These are phyloP conservation scores for Lepilemur ruficaudatus DNA, from an alignment of 2,797 vertebrate genomes.

Conservation along the genomic window DNA sequence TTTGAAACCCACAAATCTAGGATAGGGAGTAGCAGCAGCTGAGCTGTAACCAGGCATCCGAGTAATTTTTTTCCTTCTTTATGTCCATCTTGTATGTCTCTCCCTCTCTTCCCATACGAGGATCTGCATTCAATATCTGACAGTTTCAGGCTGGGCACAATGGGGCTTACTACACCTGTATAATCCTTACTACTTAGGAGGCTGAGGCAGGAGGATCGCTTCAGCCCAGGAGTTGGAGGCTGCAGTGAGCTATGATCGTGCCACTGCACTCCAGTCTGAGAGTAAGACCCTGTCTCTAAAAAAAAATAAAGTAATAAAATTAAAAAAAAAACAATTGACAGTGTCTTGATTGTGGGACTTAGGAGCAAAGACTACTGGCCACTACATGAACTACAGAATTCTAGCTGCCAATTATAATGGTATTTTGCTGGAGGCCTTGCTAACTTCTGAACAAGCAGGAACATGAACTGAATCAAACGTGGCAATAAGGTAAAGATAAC, in stretches of 20 bases:
- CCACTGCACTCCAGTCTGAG: neutral
- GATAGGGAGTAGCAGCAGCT: neutral
- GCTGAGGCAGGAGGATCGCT: neutral
- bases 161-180: neutral
- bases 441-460: slow-evolving; percentile 47
- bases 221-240: neutral
- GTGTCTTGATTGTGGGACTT: neutral
- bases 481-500: slow-evolving; percentile 2
- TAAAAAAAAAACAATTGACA: too few species aligned
- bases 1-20: neutral
- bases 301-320: too few species aligned
- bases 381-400: neutral
- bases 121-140: neutral
- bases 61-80: neutral
- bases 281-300: neutral
- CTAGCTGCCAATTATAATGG: neutral
- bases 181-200: neutral
- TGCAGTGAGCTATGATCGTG: neutral
- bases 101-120: neutral
- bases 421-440: slow-evolving; percentile 20
- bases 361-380: neutral
- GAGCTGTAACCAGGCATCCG: neutral
- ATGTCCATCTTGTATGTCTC: neutral
- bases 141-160: neutral
- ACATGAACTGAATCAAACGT: neutral